Evolutionary conservation across 2,113 vertebrate genomes (phyloP), one percentile per base, ranked within the genome.

Genomic region (Trogon surrucura): DNA sequence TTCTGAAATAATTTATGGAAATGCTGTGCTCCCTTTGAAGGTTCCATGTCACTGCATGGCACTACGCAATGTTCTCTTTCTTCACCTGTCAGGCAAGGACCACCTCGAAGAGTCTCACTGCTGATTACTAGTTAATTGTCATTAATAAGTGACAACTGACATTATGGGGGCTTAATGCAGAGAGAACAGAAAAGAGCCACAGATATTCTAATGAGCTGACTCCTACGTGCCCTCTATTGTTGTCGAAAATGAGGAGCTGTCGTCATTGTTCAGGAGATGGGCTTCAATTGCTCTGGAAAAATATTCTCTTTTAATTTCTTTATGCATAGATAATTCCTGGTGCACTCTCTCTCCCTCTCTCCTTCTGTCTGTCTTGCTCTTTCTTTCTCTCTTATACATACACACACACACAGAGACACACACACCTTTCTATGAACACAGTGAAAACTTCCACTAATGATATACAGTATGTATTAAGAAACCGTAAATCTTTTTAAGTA

Each of bases 141-240:
- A 98, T 98, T 98, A 98, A 98, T 98, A 98, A 98, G 98, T 98
- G 98, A 98, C 98, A 98, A 98, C 97, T 98, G 98, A 98, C 98
- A 98, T 98, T 98, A 98, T 97, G 98, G 98, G 97, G 98, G 98
- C 98, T 98, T 98, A 98, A 98, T 98, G 97, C 97, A 97, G 97
- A 98, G 97, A 98, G 98, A 98, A 98, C 97, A 98, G 97, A 98
- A 98, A 98, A 97, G 98, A 98, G 98, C 98, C 97, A 97, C 98
- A 98, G 98, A 98, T 98, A 98, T 98, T 98, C 98, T 98, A 98
- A 98, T 98, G 98, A 98, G 98, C 97, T 98, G 98, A 98, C 98
- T 98, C 98, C 97, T 98, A 97, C 97, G 97, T 98, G 98, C 98
- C 98, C 98, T 98, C 98, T 98, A 98, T 98, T 98, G 98, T 98